Conservation (phyloP, 1,140 invertebrate genomes). For the Oscheius sp. region DNA sequence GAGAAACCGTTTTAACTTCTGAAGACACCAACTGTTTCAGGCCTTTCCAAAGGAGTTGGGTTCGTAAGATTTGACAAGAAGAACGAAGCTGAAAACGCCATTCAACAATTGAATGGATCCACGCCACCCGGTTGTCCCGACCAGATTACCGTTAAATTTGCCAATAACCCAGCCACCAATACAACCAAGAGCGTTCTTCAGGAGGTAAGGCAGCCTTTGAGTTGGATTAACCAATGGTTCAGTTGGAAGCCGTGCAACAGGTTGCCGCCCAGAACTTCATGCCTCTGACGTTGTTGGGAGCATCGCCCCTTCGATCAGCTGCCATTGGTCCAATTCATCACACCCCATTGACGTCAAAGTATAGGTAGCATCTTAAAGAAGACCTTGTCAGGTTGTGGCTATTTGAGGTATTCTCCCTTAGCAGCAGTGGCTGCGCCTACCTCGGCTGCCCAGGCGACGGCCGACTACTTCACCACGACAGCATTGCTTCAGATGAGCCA, state of each 20-base stretch:
- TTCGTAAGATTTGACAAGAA: conserved; percentile 98
- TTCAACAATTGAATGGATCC: conserved; percentile 93
- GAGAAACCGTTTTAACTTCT: not conserved
- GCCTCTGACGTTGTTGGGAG: conserved; percentile 63
- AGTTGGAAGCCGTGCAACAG: conserved; percentile 25
- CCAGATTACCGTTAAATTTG: conserved; percentile 98
- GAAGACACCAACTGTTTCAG: conserved; percentile 65
- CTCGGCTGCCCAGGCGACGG: conserved; percentile 11
- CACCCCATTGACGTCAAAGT: conserved; percentile 60
- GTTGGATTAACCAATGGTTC: not conserved
- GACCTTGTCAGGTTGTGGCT: no score
- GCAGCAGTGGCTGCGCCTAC: conserved; percentile 67
- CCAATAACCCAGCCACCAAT: conserved; percentile 72
- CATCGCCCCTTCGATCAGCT: conserved; percentile 81
- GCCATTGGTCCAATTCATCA: conserved; percentile 68
- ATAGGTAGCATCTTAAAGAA: conserved; percentile 9
- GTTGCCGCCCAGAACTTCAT: conserved; percentile 69
- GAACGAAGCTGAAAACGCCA: conserved; percentile 91
- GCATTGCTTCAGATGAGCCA: conserved; percentile 69
- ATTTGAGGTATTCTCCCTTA: conserved; percentile 82
- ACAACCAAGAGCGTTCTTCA: conserved; percentile 26
- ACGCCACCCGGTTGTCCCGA: conserved; percentile 91
- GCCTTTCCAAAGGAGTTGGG: conserved; percentile 95
- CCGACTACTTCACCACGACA: conserved; percentile 72
- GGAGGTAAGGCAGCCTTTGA: conserved; percentile 3